These are phyloP conservation scores for Eudorcas thomsonii DNA, from an alignment of 2,113 vertebrate species.

Conservation along the genomic window DNA sequence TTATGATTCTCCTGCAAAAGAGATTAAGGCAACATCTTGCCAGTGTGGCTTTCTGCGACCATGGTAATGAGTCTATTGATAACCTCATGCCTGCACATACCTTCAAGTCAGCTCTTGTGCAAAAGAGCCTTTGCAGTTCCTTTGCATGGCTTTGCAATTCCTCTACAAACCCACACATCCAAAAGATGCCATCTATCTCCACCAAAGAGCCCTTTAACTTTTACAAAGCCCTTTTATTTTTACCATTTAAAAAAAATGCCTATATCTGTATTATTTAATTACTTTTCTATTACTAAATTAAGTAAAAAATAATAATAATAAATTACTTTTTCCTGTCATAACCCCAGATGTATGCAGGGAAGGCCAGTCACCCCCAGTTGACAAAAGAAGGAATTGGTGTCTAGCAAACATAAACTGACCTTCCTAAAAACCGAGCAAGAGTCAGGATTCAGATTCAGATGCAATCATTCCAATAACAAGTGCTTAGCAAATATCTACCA, in stretches of 20 bases:
- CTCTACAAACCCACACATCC: neutral
- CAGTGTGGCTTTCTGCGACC: neutral
- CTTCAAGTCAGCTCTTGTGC: neutral
- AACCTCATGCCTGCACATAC: neutral
- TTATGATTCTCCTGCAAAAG: neutral
- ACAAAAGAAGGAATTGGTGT: neutral
- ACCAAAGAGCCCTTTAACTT: neutral
- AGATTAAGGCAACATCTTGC: slow-evolving; percentile 32
- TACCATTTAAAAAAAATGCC: neutral
- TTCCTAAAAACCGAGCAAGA: neutral
- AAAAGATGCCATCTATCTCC: neutral
- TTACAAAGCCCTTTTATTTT: neutral
- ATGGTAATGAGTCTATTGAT: slow-evolving; percentile 28
- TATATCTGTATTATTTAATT: neutral
- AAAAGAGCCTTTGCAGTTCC: neutral
- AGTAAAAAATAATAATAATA: neutral
- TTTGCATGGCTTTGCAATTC: neutral
- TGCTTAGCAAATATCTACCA: neutral
- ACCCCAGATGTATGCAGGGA: neutral
- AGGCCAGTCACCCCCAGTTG: neutral
- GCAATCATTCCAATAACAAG: neutral
- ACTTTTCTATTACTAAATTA: neutral
- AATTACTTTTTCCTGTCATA: neutral
- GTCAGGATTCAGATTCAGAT: neutral
- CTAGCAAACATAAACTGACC: neutral